Evolutionary conservation across 1,140 invertebrate species (phyloP).

Genomic region (Lasaia peninsularis): DNA sequence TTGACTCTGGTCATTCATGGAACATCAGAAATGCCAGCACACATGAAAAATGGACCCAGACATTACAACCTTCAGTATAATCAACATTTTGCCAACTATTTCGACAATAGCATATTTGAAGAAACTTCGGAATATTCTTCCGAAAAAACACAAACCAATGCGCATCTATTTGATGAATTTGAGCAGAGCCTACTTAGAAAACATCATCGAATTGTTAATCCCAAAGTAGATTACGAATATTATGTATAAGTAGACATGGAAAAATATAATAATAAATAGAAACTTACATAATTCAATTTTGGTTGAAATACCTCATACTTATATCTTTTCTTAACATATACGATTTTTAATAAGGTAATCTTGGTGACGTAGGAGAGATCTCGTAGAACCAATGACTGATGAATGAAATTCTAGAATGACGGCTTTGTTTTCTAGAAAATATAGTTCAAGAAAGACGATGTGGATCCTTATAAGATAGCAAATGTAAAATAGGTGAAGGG

Average conservation of each 20-base stretch:
- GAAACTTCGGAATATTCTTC: neutral
- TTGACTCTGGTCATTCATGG: conserved; percentile 83
- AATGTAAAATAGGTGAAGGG: too few species aligned
- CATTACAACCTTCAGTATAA: conserved; percentile 78
- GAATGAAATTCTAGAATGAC: too few species aligned
- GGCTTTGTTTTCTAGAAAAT: too few species aligned
- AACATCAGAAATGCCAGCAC: conserved; percentile 80
- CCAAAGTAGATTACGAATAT: neutral
- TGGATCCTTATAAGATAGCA: too few species aligned
- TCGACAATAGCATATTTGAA: conserved; percentile 17
- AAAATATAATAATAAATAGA: neutral
- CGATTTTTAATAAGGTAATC: too few species aligned
- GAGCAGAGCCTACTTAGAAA: conserved; percentile 58
- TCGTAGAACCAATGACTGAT: too few species aligned
- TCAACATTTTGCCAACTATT: conserved; percentile 25
- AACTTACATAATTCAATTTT: neutral
- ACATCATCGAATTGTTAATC: conserved; percentile 39
- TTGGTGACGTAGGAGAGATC: too few species aligned
- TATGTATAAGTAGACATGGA: neutral
- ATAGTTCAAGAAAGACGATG: too few species aligned
- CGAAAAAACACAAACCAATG: conserved; percentile 24
- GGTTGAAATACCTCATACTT: too few species aligned
- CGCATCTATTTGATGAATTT: conserved; percentile 40
- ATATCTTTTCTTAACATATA: too few species aligned
- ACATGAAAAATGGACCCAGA: conserved; percentile 78